These are phyloP conservation scores for Acomys russatus DNA, from an alignment of 2,797 vertebrate species.

Conservation along the genomic window DNA sequence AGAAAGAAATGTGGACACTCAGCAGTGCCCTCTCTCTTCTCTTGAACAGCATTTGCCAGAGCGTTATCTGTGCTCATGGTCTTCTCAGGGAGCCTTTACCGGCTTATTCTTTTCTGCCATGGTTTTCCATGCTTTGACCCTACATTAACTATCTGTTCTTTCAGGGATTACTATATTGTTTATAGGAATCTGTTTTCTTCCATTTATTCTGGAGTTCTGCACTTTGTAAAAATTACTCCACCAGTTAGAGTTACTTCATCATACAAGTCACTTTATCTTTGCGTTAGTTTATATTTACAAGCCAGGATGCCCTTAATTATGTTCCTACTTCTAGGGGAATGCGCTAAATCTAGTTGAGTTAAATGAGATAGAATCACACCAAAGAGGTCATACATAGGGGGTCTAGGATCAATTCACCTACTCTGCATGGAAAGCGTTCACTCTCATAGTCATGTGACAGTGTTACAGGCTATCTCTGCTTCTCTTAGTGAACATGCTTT, in stretches of 20 bases:
- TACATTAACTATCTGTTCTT: background rate
- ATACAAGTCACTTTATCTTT: background rate
- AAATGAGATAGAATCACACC: background rate
- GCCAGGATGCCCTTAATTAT: background rate
- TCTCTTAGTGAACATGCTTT: slow-evolving; percentile 58
- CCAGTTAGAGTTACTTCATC: background rate
- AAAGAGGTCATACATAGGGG: background rate
- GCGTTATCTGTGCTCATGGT: background rate
- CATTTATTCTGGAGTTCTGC: background rate
- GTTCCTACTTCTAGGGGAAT: background rate
- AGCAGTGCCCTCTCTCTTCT: background rate
- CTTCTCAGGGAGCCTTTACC: background rate
- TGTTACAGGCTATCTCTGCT: background rate
- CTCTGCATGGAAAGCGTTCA: background rate
- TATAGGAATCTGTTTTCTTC: background rate
- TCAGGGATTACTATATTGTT: background rate
- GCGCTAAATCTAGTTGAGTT: background rate
- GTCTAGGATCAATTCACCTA: background rate
- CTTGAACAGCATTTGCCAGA: background rate
- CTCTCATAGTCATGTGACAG: background rate
- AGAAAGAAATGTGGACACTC: background rate
- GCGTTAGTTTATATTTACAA: background rate
- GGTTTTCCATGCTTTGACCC: background rate
- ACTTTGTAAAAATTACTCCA: background rate
- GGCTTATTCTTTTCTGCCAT: background rate